Conservation (phyloP, 2,888 invertebrate species). For the Lissocephala sabroskyi region DNA sequence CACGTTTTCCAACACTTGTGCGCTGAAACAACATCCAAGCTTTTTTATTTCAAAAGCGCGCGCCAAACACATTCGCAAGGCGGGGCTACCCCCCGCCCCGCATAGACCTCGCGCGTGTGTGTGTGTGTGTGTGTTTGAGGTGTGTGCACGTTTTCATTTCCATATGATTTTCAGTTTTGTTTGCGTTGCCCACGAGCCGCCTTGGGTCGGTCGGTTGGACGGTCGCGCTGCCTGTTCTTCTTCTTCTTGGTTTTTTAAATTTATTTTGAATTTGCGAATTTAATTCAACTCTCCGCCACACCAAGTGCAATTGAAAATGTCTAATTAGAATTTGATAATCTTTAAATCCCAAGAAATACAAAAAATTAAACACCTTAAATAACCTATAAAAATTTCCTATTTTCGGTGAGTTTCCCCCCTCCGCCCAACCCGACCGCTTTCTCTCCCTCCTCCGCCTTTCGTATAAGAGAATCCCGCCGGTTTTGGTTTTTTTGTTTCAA, state of each 20-base stretch:
- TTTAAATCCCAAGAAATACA: conserved; percentile 1
- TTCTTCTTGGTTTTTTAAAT: not conserved
- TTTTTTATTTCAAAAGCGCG: conserved; percentile 35
- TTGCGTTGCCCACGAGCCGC: conserved; percentile 33
- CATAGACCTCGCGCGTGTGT: too few relatives aligned
- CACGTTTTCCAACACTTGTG: too few relatives aligned
- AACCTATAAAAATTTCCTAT: not conserved
- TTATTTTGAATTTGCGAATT: too few relatives aligned
- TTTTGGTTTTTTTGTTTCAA: not conserved
- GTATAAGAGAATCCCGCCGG: too few relatives aligned
- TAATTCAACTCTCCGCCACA: too few relatives aligned
- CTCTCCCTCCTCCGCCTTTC: too few relatives aligned
- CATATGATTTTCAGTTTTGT: conserved; percentile 59
- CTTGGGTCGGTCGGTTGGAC: too few relatives aligned
- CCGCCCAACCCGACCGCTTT: too few relatives aligned
- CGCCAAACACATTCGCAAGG: conserved; percentile 35
- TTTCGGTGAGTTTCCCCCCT: conserved; percentile 25
- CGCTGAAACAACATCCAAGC: conserved; percentile 22
- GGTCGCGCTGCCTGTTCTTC: conserved; percentile 28
- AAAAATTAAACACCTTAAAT: not conserved
- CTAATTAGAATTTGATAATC: not conserved
- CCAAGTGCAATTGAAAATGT: not conserved
- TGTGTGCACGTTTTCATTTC: conserved; percentile 39
- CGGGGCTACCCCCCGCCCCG: too few relatives aligned
- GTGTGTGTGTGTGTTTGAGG: not conserved